Conservation (phyloP, 1,140 invertebrate species). For the Trichonephila clavipes region DNA sequence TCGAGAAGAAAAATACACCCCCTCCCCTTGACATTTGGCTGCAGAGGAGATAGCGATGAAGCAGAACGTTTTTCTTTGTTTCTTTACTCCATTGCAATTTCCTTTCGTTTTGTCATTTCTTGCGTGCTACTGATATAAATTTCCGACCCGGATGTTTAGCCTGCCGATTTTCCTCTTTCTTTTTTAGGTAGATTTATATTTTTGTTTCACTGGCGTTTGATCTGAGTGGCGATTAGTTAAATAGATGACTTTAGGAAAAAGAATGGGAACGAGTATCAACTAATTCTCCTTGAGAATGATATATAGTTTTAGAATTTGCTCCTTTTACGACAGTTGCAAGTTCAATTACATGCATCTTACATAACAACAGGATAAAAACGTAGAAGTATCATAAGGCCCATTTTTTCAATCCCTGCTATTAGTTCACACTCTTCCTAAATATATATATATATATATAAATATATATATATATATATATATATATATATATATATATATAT, state of each 20-base stretch:
- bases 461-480: no score
- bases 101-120: slow-evolving; percentile 47
- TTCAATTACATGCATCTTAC: no score
- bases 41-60: slow-evolving; percentile 52
- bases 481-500: no score
- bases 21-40: slow-evolving; percentile 45
- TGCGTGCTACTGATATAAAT: slow-evolving; percentile 39
- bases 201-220: neutral
- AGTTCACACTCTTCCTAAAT: no score
- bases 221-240: neutral
- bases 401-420: no score
- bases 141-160: slow-evolving; percentile 11
- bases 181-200: neutral
- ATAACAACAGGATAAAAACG: no score
- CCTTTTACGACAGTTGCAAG: no score
- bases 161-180: neutral
- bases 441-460: no score
- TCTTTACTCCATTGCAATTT: slow-evolving; percentile 14
- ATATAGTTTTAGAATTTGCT: no score
- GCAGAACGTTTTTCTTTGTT: slow-evolving; percentile 5
- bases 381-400: no score
- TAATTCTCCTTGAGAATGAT: no score
- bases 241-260: neutral
- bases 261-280: neutral
- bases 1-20: neutral